A percentile compares a stretch with the other conserved stretches of the same genome.
These are phyloP conservation scores for Xyrichtys novacula DNA, from an alignment of 2,797 vertebrate species.

Conservation along the genomic window DNA sequence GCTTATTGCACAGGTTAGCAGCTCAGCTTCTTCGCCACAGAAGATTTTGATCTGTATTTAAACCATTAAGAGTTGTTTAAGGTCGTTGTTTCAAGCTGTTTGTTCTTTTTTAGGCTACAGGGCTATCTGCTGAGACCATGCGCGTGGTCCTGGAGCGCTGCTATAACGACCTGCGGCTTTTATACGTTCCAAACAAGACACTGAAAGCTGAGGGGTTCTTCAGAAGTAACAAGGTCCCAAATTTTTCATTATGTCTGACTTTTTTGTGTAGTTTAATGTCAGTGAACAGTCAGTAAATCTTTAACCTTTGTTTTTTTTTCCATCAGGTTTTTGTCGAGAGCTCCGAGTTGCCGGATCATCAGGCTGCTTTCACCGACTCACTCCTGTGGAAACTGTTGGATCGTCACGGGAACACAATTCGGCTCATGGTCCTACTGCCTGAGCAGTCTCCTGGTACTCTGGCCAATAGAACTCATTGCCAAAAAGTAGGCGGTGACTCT, in stretches of 20 bases:
- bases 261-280: background rate
- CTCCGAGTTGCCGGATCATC: slow-evolving; percentile 91
- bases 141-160: slow-evolving; percentile 97
- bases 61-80: background rate
- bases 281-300: background rate
- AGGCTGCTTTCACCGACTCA: slow-evolving; percentile 92
- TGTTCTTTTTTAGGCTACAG: slow-evolving; percentile 83
- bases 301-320: slow-evolving; percentile 9
- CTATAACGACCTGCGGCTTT: slow-evolving; percentile 96
- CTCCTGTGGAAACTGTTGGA: slow-evolving; percentile 97
- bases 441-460: slow-evolving; percentile 93
- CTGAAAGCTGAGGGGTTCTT: slow-evolving; percentile 99
- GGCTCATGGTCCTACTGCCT: slow-evolving; percentile 92
- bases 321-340: slow-evolving; percentile 96
- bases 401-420: slow-evolving; percentile 98
- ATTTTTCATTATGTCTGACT: background rate
- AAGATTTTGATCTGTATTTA: background rate
- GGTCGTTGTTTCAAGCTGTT: background rate
- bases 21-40: background rate
- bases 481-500: slow-evolving; percentile 86
- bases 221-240: slow-evolving; percentile 96
- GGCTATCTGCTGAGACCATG: slow-evolving; percentile 92
- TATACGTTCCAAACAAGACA: slow-evolving; percentile 94
- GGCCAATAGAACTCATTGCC: slow-evolving; percentile 87
- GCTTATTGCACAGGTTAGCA: slow-evolving; percentile 94